Conservation (phyloP, 64 coral and sea anemone genomes). For the Pocillopora damicornis region DNA sequence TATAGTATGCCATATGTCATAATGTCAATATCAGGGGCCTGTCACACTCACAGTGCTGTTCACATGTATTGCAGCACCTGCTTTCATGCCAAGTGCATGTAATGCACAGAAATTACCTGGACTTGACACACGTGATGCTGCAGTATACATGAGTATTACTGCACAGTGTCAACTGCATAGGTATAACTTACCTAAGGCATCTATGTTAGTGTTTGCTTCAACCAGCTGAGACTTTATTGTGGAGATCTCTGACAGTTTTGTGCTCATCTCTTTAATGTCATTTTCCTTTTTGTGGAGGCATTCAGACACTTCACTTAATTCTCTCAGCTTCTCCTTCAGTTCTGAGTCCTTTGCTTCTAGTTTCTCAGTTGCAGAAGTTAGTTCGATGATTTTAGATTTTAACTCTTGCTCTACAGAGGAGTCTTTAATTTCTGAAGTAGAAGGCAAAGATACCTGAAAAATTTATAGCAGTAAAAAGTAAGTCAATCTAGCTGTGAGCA, state of each 20-base stretch:
- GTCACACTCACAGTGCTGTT: too few relatives aligned
- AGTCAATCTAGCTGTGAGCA: not conserved
- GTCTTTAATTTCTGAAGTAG: conserved; percentile 7
- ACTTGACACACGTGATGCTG: too few relatives aligned
- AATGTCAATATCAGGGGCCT: too few relatives aligned
- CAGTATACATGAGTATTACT: too few relatives aligned
- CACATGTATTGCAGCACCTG: too few relatives aligned
- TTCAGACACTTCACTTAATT: conserved; percentile 43
- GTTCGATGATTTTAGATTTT: not conserved
- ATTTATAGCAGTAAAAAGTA: not conserved
- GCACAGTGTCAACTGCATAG: too few relatives aligned
- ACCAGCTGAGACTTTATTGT: conserved; percentile 45
- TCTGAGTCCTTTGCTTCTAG: conserved; percentile 44
- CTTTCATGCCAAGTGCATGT: too few relatives aligned
- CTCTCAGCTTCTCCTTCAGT: conserved; percentile 51
- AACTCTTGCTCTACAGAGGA: not conserved
- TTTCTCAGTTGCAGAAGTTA: conserved; percentile 27
- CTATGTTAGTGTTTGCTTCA: conserved; percentile 35
- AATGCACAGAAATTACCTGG: too few relatives aligned
- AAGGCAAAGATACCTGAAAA: not conserved
- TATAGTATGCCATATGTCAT: too few relatives aligned
- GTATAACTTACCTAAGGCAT: conserved; percentile 51
- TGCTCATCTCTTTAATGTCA: conserved; percentile 57
- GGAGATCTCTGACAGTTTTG: conserved; percentile 48
- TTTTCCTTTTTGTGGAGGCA: conserved; percentile 51